Base-by-base conservation (phyloP, 1,140 invertebrate species). In the Calliphora vicina region DNA sequence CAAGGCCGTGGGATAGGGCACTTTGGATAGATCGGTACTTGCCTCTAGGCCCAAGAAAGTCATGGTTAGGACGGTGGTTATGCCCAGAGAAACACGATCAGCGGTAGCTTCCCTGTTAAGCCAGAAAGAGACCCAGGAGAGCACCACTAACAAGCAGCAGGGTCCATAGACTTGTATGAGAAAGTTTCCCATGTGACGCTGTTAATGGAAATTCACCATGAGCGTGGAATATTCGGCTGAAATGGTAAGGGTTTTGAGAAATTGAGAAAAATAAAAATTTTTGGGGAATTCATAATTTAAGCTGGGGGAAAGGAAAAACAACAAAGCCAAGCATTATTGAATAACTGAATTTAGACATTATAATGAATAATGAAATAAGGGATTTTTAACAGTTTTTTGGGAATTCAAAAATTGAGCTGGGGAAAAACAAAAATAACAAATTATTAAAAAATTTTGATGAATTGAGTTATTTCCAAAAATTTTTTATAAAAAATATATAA, bases 61-160 rank as follows among this genome's bases (percentile, higher is more conserved):
- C 96, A 97, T 97, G 5, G 96, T 97, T 71, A 97, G 91, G 13
- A 97, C 95, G 0, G 96, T 97, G 8, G 96, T 97, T 15, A 97
- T 96, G 29, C 96, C 96, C 6, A 97, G 91, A 0, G 95, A 96
- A 0, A 97, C 95, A 85, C 97, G 91, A 91, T 97, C 96, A 0
- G 96, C 95, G 0, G 96, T 97, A 1, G 97, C 97, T 91, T 97
- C 96, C 80, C 96, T 91, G 89, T 97, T 97, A 45, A 97, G 92
- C 96, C 96, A 98, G 87, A 98, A 97, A 10, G 96, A 96, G 0
- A 98, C 96, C 96, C 96, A 98, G 0, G 96, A 97, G 0, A 97
- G 91, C 6, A 97, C 95, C 2, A 97, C 96, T 6, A 97, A 93
- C 67, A 98, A 92, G 42, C 88, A 94, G 86, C 96, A 97, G 1